Evolutionary conservation across 2,113 vertebrate genomes (phyloP).

Genomic region (Callocephalon fimbriatum): DNA sequence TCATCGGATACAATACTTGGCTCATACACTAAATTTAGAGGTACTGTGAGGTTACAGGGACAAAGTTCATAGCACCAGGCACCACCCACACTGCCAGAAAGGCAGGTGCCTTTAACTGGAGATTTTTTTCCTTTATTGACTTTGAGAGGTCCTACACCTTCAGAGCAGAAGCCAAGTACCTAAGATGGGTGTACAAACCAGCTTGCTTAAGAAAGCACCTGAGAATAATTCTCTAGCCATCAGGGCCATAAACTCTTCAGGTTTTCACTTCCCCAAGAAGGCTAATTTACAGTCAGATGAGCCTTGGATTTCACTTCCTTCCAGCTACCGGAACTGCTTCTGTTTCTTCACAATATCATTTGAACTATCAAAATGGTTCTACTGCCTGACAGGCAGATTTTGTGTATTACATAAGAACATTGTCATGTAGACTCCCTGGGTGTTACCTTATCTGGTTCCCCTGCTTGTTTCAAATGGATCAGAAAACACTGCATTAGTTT

Average conservation of each 20-base stretch:
- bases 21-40: neutral
- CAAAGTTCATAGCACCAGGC: neutral
- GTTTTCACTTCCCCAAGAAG: neutral
- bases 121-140: neutral
- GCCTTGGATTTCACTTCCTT: neutral
- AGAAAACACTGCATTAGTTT: neutral
- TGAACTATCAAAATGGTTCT: neutral
- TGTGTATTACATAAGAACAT: neutral
- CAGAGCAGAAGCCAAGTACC: neutral
- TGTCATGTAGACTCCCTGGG: neutral
- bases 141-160: neutral
- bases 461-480: neutral
- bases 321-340: neutral
- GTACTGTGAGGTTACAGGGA: conserved; percentile 14
- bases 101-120: neutral
- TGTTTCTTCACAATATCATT: neutral
- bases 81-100: neutral
- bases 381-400: neutral
- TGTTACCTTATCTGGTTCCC: neutral
- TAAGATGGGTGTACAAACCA: neutral
- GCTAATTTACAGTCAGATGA: neutral
- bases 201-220: neutral
- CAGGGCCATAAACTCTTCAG: neutral
- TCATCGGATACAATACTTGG: conserved; percentile 17
- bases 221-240: neutral